Conservation (phyloP, 2,113 vertebrate species). For the Xerus inauris region DNA sequence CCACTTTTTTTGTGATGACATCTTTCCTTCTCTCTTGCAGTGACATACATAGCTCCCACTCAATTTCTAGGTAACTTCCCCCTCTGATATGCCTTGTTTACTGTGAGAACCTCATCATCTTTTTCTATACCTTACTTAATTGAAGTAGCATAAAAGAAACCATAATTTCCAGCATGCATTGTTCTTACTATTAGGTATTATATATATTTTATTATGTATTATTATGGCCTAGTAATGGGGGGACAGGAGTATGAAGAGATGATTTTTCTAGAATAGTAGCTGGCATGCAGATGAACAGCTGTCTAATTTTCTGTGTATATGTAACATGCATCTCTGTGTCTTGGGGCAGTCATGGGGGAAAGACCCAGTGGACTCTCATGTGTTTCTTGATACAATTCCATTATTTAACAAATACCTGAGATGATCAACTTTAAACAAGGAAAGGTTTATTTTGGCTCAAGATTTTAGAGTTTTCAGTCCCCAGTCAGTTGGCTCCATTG, state of each 20-base stretch:
- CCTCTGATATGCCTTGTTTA: neutral
- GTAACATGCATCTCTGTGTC: neutral
- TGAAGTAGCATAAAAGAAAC: neutral
- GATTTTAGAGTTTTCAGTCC: neutral
- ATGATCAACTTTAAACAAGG: neutral
- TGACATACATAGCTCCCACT: neutral
- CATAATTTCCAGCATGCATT: neutral
- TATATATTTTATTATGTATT: too few species aligned
- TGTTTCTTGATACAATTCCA: neutral
- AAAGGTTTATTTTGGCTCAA: neutral
- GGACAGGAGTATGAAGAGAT: neutral
- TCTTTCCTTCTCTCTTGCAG: neutral
- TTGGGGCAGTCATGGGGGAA: too few species aligned
- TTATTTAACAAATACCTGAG: neutral
- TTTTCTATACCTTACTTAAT: neutral
- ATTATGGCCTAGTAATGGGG: neutral
- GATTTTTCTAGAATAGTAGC: neutral
- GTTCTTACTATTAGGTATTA: too few species aligned
- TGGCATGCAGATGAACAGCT: neutral
- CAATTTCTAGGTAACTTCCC: neutral
- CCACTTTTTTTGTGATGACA: neutral
- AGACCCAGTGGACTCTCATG: neutral
- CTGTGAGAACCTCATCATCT: neutral
- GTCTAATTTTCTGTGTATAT: neutral
- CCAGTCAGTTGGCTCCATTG: neutral